phyloP scores from a whole-genome alignment of 2,797 vertebrate genomes.

The Danio aesculapii region DNA sequence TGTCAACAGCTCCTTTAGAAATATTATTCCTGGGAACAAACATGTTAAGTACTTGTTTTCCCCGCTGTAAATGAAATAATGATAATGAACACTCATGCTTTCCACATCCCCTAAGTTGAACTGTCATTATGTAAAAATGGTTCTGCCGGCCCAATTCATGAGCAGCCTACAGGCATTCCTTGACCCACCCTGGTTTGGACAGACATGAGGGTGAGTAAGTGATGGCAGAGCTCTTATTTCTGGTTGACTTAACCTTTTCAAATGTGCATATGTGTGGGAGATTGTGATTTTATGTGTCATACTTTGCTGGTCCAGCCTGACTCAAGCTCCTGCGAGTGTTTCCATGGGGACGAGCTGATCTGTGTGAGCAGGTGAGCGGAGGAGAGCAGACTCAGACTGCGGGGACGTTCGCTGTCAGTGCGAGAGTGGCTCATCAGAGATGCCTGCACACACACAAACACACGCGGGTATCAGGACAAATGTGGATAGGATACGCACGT shows the following conservation, averaged over 20 bases:
- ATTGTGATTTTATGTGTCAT: constrained; percentile 42
- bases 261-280: not conserved
- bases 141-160: too few relatives aligned
- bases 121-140: too few relatives aligned
- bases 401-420: constrained; percentile 74
- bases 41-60: too few relatives aligned
- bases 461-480: not conserved
- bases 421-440: constrained; percentile 79
- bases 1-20: too few relatives aligned
- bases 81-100: too few relatives aligned
- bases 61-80: too few relatives aligned
- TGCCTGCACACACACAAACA: constrained; percentile 67
- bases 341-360: constrained; percentile 75
- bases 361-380: constrained; percentile 82
- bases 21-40: too few relatives aligned
- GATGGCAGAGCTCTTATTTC: not conserved
- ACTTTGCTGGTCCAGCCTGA: constrained; percentile 83
- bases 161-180: too few relatives aligned
- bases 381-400: constrained; percentile 83
- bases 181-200: too few relatives aligned
- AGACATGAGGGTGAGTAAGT: not conserved
- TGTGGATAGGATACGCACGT: too few relatives aligned
- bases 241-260: not conserved
- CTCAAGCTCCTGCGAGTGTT: constrained; percentile 66
- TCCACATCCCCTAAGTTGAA: too few relatives aligned